Evolutionary conservation across 2,888 invertebrate genomes (phyloP).

Genomic region (Drosophila antonietae): DNA sequence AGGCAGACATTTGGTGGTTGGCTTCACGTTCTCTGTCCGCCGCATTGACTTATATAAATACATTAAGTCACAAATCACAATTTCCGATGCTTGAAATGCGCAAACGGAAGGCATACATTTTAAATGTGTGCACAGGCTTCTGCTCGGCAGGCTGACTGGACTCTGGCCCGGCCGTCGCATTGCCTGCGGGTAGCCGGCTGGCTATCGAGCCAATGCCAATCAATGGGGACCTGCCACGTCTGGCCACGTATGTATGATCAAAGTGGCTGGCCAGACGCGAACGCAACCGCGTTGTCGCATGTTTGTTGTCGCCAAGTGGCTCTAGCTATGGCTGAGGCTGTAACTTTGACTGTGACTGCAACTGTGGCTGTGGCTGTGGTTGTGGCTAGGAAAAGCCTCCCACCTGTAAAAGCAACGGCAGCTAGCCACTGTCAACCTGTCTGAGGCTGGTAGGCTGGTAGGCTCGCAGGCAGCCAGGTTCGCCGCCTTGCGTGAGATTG

Average conservation of each 20-base stretch:
- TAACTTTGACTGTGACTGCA: not conserved
- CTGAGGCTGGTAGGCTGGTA: conserved; percentile 30
- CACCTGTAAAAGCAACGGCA: conserved; percentile 44
- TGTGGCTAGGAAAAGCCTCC: conserved; percentile 47
- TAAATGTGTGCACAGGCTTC: conserved; percentile 63
- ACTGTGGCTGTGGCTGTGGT: conserved; percentile 28
- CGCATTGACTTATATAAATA: conserved; percentile 76
- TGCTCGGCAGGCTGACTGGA: conserved; percentile 22
- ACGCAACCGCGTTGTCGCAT: conserved; percentile 73
- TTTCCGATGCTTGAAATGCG: conserved; percentile 79
- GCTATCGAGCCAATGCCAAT: conserved; percentile 73
- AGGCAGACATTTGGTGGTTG: conserved; percentile 17
- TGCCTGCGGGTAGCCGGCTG: conserved; percentile 67
- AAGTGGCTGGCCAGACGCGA: conserved; percentile 57
- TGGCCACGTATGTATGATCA: conserved; percentile 47
- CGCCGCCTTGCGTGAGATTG: conserved; percentile 81
- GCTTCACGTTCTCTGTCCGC: conserved; percentile 19
- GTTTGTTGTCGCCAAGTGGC: conserved; percentile 63
- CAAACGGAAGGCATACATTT: conserved; percentile 79
- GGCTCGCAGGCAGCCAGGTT: conserved; percentile 26
- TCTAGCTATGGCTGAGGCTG: conserved; percentile 20
- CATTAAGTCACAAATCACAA: conserved; percentile 83
- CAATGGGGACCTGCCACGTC: conserved; percentile 52
- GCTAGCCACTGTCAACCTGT: conserved; percentile 43
- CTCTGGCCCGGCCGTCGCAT: conserved; percentile 40